phyloP scores from a whole-genome alignment of 2,888 invertebrate species.

The Monochamus alternatus region DNA sequence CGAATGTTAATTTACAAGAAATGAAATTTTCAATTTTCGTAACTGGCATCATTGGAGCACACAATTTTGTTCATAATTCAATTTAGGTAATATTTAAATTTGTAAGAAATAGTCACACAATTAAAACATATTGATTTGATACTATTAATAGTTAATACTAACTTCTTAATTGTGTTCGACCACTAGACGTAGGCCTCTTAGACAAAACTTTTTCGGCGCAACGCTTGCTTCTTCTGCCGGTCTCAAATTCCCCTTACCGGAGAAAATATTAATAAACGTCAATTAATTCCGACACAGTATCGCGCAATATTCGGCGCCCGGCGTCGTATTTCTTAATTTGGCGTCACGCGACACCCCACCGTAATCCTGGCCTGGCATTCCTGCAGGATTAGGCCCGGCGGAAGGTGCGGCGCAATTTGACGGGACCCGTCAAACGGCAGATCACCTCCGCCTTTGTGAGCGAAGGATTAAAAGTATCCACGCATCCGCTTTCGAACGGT shows the following conservation, averaged over 20 bases:
- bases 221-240: too few relatives aligned
- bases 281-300: constrained; percentile 36
- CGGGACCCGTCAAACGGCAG: constrained; percentile 22
- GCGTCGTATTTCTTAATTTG: constrained; percentile 37
- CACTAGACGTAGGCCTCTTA: too few relatives aligned
- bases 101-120: too few relatives aligned
- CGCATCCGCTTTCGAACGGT: background rate
- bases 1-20: too few relatives aligned
- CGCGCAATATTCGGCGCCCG: constrained; percentile 24
- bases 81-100: too few relatives aligned
- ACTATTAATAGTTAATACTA: too few relatives aligned
- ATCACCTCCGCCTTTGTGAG: constrained; percentile 8
- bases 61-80: too few relatives aligned
- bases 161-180: too few relatives aligned
- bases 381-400: constrained; percentile 15
- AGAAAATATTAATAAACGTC: constrained; percentile 38
- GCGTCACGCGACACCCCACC: constrained; percentile 21
- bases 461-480: constrained; percentile 11
- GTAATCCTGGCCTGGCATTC: constrained; percentile 15
- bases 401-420: constrained; percentile 11
- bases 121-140: too few relatives aligned
- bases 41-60: too few relatives aligned
- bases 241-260: constrained; percentile 20
- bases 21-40: too few relatives aligned
- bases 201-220: too few relatives aligned